Base-by-base conservation (phyloP, 2,797 vertebrate species). In the Monodelphis domestica region DNA sequence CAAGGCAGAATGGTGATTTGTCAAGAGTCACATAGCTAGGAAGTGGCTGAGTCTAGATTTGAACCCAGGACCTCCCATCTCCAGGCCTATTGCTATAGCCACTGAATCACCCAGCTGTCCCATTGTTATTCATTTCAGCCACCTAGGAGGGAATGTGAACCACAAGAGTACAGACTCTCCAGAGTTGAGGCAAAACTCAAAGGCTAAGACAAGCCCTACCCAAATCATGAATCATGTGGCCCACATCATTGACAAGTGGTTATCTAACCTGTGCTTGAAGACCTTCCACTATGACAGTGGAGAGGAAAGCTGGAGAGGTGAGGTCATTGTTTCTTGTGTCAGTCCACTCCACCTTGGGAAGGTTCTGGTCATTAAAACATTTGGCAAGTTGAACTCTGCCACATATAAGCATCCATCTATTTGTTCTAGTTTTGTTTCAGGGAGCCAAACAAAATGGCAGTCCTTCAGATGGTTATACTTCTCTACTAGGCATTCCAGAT, bases 131-230 rank as follows among this genome's bases (percentile, higher is more conserved):
- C 95, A 93, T 94, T 54, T 89, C 91, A 95, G 91, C 57, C 96
- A 33, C 21, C 92, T 94, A 96, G 96, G 9, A 93, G 96, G 91
- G 95, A 97, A 96, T 95, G 96, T 96, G 96, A 96, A 96, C 94
- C 96, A 95, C 96, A 53, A 33, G 15, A 14, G 38, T 33, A 29
- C 26, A 87, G 21, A 3, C 87, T 53, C 9, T 88, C 30, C 10
- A 88, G 87, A 88, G 12, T 53, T 45, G 21, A 24, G 70, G 21
- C 21, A 50, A 10, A 84, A 17, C 38, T 84, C 38, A 84, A 21
- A 50, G 38, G 21, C 24, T 24, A 84, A 84, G 38, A 26, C 21
- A 70, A 84, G 7, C 9, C 17, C 21, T 84, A 26, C 21, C 17
- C 21, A 84, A 84, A 45, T 14, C 70, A 84, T 84, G 70, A 84